Evolutionary conservation across 2,113 vertebrate genomes (phyloP), one percentile per base, ranked within the genome.

Genomic region (Mastomys coucha): DNA sequence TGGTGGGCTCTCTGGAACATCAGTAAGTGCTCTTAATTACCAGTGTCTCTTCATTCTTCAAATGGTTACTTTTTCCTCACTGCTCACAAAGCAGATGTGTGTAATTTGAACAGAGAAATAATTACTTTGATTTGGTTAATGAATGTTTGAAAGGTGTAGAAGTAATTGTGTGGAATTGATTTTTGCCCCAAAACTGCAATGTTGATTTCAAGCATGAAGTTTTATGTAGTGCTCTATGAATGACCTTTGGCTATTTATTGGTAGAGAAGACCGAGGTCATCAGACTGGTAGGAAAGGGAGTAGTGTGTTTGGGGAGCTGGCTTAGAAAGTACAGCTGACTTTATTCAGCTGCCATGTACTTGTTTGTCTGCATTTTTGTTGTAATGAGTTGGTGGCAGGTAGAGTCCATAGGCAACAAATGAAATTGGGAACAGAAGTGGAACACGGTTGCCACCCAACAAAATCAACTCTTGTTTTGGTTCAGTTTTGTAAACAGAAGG

Each of bases 121-220:
- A 94, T 91, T 65, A 45, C 82, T 90, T 86, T 93, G 94, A 67
- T 63, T 96, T 94, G 12, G 56, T 33, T 92, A 97, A 89, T 78
- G 93, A 20, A 97, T 85, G 69, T 75, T 67, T 12, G 31, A 91
- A 82, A 95, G 90, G 84, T 91, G 73, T 84, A 49, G n/a, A 81
- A 93, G 31, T 73, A 86, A 82, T 67, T 95, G 39, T 28, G 39
- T 45, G 88, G 42, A 80, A 75, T 65, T 76, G n/a, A 1, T 31
- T 70, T 91, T 95, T 92, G 19, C 80, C 76, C 20, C 80, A 3
- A 92, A 58, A 67, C 31, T 92, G 51, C 20, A 76, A 24, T 88
- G 77, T 51, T 67, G 76, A n/a, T 90, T 90, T 22, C 45, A 22
- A 82, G 36, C 22, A 39, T 17, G 69, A 60, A 95, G 49, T 70